Evolutionary conservation across 2,797 vertebrate genomes (phyloP).

Genomic region (Peromyscus attwateri): DNA sequence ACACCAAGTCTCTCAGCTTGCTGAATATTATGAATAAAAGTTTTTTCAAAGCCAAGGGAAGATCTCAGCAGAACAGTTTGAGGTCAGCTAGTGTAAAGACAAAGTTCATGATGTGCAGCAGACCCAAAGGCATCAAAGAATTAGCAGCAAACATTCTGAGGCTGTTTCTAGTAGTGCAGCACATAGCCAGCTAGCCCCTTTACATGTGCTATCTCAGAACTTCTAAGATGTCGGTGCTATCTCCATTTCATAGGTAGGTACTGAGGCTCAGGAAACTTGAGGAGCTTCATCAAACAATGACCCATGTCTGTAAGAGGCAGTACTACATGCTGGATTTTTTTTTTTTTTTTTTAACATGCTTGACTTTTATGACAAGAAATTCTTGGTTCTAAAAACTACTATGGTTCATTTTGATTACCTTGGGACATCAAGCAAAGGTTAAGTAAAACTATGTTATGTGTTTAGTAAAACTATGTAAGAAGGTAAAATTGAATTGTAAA

Average conservation of each 20-base stretch:
- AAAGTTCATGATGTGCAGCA: slow-evolving; percentile 53
- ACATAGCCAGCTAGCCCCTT: background rate
- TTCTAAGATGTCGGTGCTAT: slow-evolving; percentile 19
- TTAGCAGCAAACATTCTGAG: background rate
- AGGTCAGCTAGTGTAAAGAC: background rate
- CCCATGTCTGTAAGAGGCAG: slow-evolving; percentile 13
- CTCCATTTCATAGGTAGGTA: slow-evolving; percentile 36
- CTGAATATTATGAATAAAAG: slow-evolving; percentile 40
- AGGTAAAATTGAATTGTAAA: background rate
- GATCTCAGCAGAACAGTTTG: slow-evolving; percentile 17
- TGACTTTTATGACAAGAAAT: background rate
- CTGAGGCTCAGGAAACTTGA: slow-evolving; percentile 3
- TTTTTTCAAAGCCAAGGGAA: slow-evolving; percentile 56
- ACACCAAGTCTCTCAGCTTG: background rate
- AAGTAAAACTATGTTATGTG: background rate
- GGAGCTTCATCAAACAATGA: background rate
- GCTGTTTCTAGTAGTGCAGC: background rate
- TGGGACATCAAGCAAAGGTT: background rate
- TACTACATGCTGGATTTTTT: background rate
- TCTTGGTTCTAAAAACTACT: slow-evolving; percentile 39
- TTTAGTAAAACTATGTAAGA: background rate
- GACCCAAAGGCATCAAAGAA: slow-evolving; percentile 44
- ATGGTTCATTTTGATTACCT: background rate
- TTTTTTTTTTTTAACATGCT: background rate
- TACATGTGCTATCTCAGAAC: background rate